Percentiles rank a stretch among this genome's conserved stretches.
Evolutionary conservation across 2,797 vertebrate genomes (phyloP).

Genomic region (Coracias cyanogaster): DNA sequence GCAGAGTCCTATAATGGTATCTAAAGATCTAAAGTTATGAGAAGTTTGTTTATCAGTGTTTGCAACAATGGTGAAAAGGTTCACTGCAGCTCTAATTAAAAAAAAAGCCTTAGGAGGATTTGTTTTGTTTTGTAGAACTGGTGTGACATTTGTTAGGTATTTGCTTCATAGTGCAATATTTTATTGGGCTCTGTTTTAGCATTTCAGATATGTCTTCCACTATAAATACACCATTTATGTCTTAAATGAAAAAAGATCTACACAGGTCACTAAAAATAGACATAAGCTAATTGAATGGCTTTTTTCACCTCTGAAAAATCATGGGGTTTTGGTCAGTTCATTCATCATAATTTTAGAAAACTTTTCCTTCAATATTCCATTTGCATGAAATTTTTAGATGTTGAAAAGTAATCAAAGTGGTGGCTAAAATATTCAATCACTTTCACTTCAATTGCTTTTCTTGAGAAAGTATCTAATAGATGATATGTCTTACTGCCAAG

Average conservation of each 20-base stretch:
- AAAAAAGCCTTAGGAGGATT: background rate
- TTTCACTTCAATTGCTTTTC: background rate
- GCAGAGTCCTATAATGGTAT: background rate
- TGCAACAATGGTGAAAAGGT: background rate
- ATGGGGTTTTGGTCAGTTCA: background rate
- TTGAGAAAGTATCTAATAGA: background rate
- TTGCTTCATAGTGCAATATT: background rate
- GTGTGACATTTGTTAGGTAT: conserved; percentile 6
- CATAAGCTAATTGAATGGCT: background rate
- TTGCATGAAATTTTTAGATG: background rate
- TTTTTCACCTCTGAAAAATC: background rate
- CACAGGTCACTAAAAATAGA: background rate
- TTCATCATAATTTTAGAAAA: background rate
- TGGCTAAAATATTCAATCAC: background rate
- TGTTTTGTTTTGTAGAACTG: background rate
- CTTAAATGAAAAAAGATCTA: background rate
- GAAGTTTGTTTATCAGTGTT: conserved; percentile 26
- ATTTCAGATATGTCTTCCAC: background rate
- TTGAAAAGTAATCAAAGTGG: background rate
- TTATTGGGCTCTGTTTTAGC: background rate
- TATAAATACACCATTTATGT: background rate
- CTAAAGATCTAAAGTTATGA: background rate
- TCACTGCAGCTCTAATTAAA: conserved; percentile 20
- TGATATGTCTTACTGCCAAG: background rate
- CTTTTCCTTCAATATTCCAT: background rate